A percentile compares a stretch with the other conserved stretches of the same genome.
Evolutionary conservation across 2,888 invertebrate genomes (phyloP).

Genomic region (Caenorhabditis sulstoni): DNA sequence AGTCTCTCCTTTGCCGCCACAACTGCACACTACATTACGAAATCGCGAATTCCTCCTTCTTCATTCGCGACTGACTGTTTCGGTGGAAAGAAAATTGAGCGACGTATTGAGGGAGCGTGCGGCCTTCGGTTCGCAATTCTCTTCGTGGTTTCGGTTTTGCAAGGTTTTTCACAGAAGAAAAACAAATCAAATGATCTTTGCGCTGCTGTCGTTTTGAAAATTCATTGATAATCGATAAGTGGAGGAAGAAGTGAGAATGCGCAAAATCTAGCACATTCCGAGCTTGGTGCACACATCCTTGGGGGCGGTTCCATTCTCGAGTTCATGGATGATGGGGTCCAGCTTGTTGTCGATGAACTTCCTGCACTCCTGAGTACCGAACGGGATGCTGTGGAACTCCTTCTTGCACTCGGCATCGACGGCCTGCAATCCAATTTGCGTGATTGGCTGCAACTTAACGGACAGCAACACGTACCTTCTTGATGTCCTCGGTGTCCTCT

Average conservation of each 20-base stretch:
- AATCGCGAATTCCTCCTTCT: constrained; percentile 1
- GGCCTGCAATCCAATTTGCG: constrained; percentile 37
- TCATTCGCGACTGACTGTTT: constrained; percentile 24
- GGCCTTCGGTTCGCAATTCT: neutral
- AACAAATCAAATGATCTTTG: neutral
- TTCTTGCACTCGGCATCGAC: constrained; percentile 68
- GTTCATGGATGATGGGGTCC: constrained; percentile 67
- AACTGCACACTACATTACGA: constrained; percentile 27
- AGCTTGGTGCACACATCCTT: constrained; percentile 67
- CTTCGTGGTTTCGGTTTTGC: neutral
- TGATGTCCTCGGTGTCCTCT: constrained; percentile 60
- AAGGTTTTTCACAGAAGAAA: neutral
- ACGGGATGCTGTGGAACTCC: constrained; percentile 61
- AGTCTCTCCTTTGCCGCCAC: constrained; percentile 2
- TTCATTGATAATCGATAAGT: neutral
- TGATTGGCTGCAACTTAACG: neutral
- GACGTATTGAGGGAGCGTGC: neutral
- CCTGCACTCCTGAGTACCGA: constrained; percentile 64
- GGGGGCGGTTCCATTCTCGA: constrained; percentile 69
- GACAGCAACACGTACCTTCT: constrained; percentile 43
- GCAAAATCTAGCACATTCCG: constrained; percentile 46
- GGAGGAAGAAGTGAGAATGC: constrained; percentile 1
- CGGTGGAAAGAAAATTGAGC: constrained; percentile 25
- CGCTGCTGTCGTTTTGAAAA: neutral
- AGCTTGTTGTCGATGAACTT: constrained; percentile 62